phyloP scores from a whole-genome alignment of 2,113 vertebrate genomes.

The Mirza zaza region DNA sequence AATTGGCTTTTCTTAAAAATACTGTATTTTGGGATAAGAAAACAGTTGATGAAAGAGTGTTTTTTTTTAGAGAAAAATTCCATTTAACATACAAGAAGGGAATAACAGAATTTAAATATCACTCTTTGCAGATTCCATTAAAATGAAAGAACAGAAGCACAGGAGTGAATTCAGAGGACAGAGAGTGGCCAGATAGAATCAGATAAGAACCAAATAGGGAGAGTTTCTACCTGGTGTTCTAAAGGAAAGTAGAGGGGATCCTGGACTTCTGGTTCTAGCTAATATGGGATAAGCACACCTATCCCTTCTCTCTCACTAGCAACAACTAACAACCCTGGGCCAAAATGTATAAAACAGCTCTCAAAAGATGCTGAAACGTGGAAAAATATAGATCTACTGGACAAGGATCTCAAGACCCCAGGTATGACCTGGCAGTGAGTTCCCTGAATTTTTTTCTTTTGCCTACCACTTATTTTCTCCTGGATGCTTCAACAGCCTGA shows the following conservation, averaged over 20 bases:
- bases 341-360: neutral
- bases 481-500: neutral
- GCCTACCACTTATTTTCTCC: neutral
- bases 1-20: neutral
- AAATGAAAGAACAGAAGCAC: neutral
- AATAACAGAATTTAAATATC: neutral
- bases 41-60: neutral
- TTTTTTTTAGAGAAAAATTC: neutral
- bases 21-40: neutral
- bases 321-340: neutral
- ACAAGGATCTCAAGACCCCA: neutral
- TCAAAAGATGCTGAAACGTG: neutral
- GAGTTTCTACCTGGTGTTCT: neutral
- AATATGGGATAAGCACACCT: neutral
- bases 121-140: neutral
- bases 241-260: neutral
- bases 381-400: too few species aligned
- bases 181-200: neutral
- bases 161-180: neutral
- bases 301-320: neutral
- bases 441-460: neutral
- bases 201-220: neutral
- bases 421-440: neutral
- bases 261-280: neutral
- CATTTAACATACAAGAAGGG: neutral